Conservation (phyloP, 2,888 invertebrate species). For the Himalopsyche tibetana region DNA sequence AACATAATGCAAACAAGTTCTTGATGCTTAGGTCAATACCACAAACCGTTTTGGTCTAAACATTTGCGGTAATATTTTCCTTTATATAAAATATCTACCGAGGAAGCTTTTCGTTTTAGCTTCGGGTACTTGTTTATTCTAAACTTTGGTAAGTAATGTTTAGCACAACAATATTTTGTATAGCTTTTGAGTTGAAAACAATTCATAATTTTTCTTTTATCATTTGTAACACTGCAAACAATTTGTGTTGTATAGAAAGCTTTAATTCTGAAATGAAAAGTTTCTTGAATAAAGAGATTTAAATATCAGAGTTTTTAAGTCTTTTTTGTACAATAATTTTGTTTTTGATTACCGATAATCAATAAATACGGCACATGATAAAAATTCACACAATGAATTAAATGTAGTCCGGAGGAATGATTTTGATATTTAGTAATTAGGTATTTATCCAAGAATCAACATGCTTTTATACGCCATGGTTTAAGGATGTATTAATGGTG, state of each 20-base stretch:
- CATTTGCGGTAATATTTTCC: conserved; percentile 15
- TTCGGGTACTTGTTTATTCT: neutral
- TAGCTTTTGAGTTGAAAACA: neutral
- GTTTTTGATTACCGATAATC: no score
- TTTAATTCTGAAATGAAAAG: neutral
- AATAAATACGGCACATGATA: no score
- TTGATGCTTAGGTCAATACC: no score
- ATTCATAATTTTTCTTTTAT: neutral
- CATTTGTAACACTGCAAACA: neutral
- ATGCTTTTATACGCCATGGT: no score
- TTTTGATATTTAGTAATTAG: no score
- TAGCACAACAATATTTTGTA: neutral
- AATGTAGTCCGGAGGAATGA: no score
- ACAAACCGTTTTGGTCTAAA: neutral
- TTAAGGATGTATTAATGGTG: no score
- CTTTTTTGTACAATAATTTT: no score
- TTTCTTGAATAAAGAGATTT: neutral
- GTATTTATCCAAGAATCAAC: no score
- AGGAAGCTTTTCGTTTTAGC: neutral
- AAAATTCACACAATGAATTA: no score
- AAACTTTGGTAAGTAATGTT: neutral
- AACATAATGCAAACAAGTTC: no score
- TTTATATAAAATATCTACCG: neutral
- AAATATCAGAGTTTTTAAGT: no score
- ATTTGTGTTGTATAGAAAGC: neutral